Base-by-base conservation (phyloP, 2,888 invertebrate species). In the Slavum lentiscoides region DNA sequence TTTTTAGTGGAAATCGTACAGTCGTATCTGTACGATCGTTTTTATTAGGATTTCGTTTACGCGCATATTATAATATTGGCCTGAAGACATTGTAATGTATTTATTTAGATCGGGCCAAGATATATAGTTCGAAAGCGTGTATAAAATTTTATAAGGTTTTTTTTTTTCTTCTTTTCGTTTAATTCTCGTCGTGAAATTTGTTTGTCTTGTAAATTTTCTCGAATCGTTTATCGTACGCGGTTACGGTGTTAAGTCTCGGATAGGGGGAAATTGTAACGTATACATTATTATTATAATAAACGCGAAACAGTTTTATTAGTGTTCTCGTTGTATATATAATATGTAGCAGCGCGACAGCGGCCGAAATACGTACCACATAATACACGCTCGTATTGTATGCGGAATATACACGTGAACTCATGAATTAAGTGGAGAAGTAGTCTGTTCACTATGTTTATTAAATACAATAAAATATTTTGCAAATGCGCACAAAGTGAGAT, bases 351-450 rank as follows among this genome's bases (percentile, higher is more conserved):
- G 21, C 21, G 43, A 21, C 43, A 49, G 8, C 8, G 49, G 49
- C 49, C 49, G 15, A 13, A 49, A 49, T 49, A 11, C 49, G 11
- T 49, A 49, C 49, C n/a, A 59, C 21, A 21, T 21, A 11, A 21
- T n/a, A 59, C 9, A 43, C 9, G 0, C 9, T 7, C 0, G 43
- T 39, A 7, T 39, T 7, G 43, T 43, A 68, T 43, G 64, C 43
- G 49, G 75, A 39, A 39, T 43, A 49, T 49, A 64, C 75, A 81
- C 68, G 82, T 83, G 83, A 82, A 74, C 76, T 67, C 75, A 76
- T 84, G 88, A 85, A 86, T 85, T 88, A 90, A 89, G 90, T 90
- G 90, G 90, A 90, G 90, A 87, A 89, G 90, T 90, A 88, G 90
- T 89, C 89, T 90, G 89, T 89, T 88, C 90, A 89, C 89, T 90